These are phyloP conservation scores for Nannoperca obscura DNA, from an alignment of 2,797 vertebrate genomes.

Conservation along the genomic window DNA sequence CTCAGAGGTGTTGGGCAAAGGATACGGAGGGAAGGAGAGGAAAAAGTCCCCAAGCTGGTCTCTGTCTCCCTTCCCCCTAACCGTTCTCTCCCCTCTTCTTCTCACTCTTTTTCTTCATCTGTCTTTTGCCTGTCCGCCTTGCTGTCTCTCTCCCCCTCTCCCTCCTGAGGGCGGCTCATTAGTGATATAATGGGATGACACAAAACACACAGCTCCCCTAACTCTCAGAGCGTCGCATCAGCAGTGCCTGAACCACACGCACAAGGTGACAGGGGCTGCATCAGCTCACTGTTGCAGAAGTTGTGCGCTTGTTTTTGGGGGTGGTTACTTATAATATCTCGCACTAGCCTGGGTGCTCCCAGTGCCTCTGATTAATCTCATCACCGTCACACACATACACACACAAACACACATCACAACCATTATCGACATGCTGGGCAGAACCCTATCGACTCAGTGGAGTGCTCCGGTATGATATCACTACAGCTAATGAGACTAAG, in stretches of 20 bases:
- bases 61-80: conserved; percentile 46
- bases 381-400: not conserved
- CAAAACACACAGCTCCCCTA: conserved; percentile 73
- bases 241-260: conserved; percentile 46
- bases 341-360: conserved; percentile 26
- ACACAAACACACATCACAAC: conserved; percentile 36
- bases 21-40: conserved; percentile 70
- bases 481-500: conserved; percentile 69
- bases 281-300: conserved; percentile 31
- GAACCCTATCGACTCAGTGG: conserved; percentile 61
- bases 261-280: conserved; percentile 24
- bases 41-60: conserved; percentile 80
- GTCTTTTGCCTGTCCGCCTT: conserved; percentile 65
- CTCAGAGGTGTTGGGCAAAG: conserved; percentile 77
- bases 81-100: conserved; percentile 24
- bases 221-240: conserved; percentile 56
- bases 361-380: conserved; percentile 52
- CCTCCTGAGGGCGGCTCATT: conserved; percentile 82
- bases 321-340: conserved; percentile 25
- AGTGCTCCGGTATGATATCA: conserved; percentile 70
- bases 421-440: conserved; percentile 58
- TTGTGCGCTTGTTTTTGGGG: conserved; percentile 14
- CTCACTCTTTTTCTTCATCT: conserved; percentile 66
- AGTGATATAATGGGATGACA: conserved; percentile 82
- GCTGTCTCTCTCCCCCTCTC: conserved; percentile 44